Conservation (phyloP, 1,140 invertebrate genomes). For the Drosophila chauvacae region DNA sequence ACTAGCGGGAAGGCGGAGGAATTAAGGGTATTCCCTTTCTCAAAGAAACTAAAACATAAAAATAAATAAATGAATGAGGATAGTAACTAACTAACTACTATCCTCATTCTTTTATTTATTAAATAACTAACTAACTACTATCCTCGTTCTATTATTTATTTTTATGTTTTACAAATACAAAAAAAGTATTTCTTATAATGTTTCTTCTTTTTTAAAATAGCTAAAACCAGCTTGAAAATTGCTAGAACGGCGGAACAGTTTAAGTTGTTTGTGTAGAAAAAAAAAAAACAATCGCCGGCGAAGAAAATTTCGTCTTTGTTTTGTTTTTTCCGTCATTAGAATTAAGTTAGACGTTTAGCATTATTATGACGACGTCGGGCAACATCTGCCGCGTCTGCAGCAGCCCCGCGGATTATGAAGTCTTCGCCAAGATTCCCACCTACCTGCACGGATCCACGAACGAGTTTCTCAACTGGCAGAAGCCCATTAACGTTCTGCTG, state of each 20-base stretch:
- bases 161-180: too few relatives aligned
- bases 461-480: slow-evolving; percentile 80
- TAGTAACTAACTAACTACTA: too few relatives aligned
- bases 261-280: slow-evolving; percentile 1
- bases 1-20: too few relatives aligned
- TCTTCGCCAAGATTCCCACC: slow-evolving; percentile 80
- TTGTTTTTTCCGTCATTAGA: slow-evolving; percentile 24
- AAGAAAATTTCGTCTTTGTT: slow-evolving; percentile 12
- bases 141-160: too few relatives aligned
- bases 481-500: slow-evolving; percentile 70
- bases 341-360: slow-evolving; percentile 27
- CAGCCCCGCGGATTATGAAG: slow-evolving; percentile 78
- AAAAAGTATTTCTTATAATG: too few relatives aligned
- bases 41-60: too few relatives aligned
- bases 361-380: slow-evolving; percentile 70
- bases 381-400: slow-evolving; percentile 80
- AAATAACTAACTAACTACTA: too few relatives aligned
- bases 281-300: slow-evolving; percentile 5
- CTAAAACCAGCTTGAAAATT: neutral
- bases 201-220: neutral
- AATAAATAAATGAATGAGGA: too few relatives aligned
- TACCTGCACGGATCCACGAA: slow-evolving; percentile 78
- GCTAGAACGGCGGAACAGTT: neutral
- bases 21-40: too few relatives aligned
- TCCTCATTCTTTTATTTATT: too few relatives aligned